Evolutionary conservation across 2,888 invertebrate species (phyloP).

Genomic region (Galeopsomyia nigrocyanea): DNA sequence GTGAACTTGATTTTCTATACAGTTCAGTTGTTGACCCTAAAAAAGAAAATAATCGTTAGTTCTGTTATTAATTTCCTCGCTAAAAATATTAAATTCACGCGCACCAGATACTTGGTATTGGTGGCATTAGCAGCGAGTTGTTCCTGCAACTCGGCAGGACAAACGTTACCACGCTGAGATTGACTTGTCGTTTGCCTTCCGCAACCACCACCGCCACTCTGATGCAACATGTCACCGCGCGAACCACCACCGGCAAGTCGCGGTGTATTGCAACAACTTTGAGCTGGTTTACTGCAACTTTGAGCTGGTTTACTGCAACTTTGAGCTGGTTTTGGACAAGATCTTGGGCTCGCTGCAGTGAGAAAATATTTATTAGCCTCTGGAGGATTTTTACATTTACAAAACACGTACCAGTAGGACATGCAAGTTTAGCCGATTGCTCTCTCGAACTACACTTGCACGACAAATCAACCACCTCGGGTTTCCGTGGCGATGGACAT

Average conservation of each 20-base stretch:
- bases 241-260: conserved; percentile 61
- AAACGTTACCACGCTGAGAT: conserved; percentile 49
- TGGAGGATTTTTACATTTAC: too few species aligned
- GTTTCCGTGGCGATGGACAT: not conserved
- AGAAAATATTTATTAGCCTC: not conserved
- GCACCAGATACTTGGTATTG: conserved; percentile 68
- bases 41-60: conserved; percentile 8
- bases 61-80: not conserved
- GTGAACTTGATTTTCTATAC: conserved; percentile 74
- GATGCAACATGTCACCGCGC: conserved; percentile 38
- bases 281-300: not conserved
- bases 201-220: conserved; percentile 2
- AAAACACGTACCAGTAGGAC: not conserved
- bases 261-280: conserved; percentile 43
- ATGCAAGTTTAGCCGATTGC: not conserved
- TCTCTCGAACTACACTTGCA: conserved; percentile 22
- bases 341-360: conserved; percentile 28
- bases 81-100: not conserved
- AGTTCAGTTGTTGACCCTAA: conserved; percentile 74
- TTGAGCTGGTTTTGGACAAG: not conserved
- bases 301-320: not conserved
- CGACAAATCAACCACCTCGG: conserved; percentile 11
- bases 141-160: conserved; percentile 69
- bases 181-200: not conserved
- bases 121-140: conserved; percentile 68